Evolutionary conservation across 1,140 invertebrate species (phyloP).

Genomic region (Pogonomyrmex barbatus): DNA sequence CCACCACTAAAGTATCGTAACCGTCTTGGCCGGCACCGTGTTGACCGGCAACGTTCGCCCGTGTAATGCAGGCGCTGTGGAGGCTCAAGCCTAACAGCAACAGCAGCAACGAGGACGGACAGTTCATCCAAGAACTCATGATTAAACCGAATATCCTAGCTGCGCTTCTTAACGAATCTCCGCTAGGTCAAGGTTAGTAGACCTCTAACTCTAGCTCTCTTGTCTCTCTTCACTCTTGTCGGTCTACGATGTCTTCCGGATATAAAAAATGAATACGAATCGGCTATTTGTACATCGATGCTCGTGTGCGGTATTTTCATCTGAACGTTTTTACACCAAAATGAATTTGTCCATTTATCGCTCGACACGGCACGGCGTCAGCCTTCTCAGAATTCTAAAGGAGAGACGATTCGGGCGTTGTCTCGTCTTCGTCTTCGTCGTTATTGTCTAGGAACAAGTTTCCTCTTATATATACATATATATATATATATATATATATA

Average conservation of each 20-base stretch:
- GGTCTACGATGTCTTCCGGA: neutral
- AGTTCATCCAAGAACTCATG: slow-evolving; percentile 60
- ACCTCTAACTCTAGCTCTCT: neutral
- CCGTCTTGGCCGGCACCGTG: slow-evolving; percentile 69
- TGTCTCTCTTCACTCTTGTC: neutral
- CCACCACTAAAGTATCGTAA: slow-evolving; percentile 91
- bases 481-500: no score
- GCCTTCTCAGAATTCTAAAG: neutral
- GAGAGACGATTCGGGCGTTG: neutral
- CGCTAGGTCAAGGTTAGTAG: neutral
- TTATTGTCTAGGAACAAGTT: slow-evolving; percentile 40
- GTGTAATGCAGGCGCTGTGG: slow-evolving; percentile 28
- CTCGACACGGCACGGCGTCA: neutral
- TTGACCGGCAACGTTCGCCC: slow-evolving; percentile 60
- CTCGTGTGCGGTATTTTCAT: neutral
- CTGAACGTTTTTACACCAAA: neutral
- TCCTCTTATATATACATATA: slow-evolving; percentile 8
- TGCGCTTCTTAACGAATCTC: neutral
- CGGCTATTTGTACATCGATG: neutral
- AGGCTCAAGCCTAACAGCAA: slow-evolving; percentile 56
- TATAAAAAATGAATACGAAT: neutral
- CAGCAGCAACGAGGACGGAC: slow-evolving; percentile 46
- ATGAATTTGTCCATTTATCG: slow-evolving; percentile 25
- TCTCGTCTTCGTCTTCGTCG: slow-evolving; percentile 24
- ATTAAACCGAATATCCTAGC: neutral